phyloP scores from a whole-genome alignment of 2,888 invertebrate species.

The Drosophila rubida region DNA sequence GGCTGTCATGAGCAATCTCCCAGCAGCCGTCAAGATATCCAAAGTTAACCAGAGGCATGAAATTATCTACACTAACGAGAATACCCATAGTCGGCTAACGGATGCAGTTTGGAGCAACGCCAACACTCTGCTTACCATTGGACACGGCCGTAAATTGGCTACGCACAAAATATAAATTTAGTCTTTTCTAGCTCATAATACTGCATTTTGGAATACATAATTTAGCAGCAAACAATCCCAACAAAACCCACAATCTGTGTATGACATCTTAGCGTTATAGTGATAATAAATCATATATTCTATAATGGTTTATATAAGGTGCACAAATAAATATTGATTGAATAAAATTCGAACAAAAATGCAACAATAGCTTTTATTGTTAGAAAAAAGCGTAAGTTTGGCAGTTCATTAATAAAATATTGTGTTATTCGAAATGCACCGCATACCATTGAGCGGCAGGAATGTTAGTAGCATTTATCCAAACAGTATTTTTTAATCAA shows the following conservation, averaged over 20 bases:
- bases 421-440: too few relatives aligned
- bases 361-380: too few relatives aligned
- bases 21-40: constrained; percentile 50
- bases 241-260: neutral
- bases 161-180: constrained; percentile 45
- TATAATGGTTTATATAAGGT: neutral
- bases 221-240: too few relatives aligned
- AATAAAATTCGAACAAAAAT: neutral
- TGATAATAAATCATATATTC: too few relatives aligned
- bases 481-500: too few relatives aligned
- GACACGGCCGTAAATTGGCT: constrained; percentile 60
- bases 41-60: constrained; percentile 28
- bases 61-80: constrained; percentile 46
- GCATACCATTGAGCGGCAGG: too few relatives aligned
- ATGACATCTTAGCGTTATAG: constrained; percentile 7
- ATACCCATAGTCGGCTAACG: constrained; percentile 55
- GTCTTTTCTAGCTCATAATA: neutral
- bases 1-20: constrained; percentile 65
- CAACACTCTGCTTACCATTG: constrained; percentile 60
- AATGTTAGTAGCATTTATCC: too few relatives aligned
- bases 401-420: too few relatives aligned
- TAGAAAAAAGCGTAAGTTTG: too few relatives aligned
- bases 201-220: neutral
- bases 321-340: neutral
- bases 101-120: constrained; percentile 61